phyloP scores from a whole-genome alignment of 1,140 invertebrate genomes.

The Polypedilum pembai region DNA sequence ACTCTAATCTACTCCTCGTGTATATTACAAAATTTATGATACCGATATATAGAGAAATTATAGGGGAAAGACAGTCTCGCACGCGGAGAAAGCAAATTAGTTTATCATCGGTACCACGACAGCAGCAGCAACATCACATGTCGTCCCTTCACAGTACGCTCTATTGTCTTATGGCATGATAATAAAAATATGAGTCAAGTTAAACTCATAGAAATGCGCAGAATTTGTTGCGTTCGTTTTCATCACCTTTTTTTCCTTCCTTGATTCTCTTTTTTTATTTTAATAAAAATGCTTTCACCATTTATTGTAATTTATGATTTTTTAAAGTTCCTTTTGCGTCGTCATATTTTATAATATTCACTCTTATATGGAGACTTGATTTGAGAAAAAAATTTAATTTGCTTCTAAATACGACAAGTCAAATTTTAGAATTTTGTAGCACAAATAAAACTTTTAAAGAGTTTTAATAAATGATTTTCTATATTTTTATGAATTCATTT shows the following conservation, averaged over 20 bases:
- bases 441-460: no score
- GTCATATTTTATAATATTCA: no score
- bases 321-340: no score
- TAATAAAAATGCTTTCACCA: constrained; percentile 18
- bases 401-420: no score
- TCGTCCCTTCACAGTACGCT: constrained; percentile 21
- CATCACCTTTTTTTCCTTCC: not conserved
- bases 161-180: constrained; percentile 20
- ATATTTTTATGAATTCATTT: no score
- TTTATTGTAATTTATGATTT: constrained; percentile 2
- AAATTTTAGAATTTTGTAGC: no score
- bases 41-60: not conserved
- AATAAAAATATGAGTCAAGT: constrained; percentile 19
- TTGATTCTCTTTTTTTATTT: constrained; percentile 15
- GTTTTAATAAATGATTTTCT: no score
- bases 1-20: constrained; percentile 23
- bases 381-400: no score
- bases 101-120: not conserved
- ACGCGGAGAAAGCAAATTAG: constrained; percentile 14
- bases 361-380: no score
- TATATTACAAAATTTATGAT: constrained; percentile 22
- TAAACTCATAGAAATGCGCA: not conserved
- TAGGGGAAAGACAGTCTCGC: not conserved
- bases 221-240: not conserved
- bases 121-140: constrained; percentile 7